phyloP scores from a whole-genome alignment of 2,888 invertebrate genomes.

The Athrips mouffetella region DNA sequence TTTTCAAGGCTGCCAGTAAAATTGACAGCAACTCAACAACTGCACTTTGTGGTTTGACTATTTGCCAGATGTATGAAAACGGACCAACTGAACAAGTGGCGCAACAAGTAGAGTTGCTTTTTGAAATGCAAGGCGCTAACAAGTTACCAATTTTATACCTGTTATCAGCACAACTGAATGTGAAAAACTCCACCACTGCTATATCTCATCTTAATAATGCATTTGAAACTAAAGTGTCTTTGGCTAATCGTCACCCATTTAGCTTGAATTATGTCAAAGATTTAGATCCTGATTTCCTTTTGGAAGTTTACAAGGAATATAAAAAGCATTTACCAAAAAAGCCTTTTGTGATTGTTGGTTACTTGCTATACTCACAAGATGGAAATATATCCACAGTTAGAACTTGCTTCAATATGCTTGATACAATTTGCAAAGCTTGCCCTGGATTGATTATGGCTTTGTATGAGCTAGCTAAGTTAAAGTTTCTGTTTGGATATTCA shows the following conservation, averaged over 20 bases:
- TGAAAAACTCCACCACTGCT: conserved; percentile 74
- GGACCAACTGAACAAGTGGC: conserved; percentile 85
- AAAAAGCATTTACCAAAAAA: conserved; percentile 85
- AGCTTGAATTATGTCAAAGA: conserved; percentile 85
- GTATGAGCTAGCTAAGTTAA: conserved; percentile 86
- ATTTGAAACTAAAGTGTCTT: conserved; percentile 65
- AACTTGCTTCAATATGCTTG: conserved; percentile 82
- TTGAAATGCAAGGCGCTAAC: conserved; percentile 85
- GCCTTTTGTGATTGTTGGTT: conserved; percentile 68
- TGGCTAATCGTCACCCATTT: conserved; percentile 78
- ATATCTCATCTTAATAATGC: conserved; percentile 81
- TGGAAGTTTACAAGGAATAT: conserved; percentile 87
- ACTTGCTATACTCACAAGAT: conserved; percentile 63
- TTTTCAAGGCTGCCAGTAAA: conserved; percentile 89
- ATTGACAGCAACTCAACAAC: conserved; percentile 89
- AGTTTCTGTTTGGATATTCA: conserved; percentile 88
- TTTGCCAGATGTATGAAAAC: conserved; percentile 87
- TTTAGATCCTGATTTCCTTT: conserved; percentile 91
- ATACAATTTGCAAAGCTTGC: conserved; percentile 85
- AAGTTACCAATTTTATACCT: conserved; percentile 83
- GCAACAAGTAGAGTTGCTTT: conserved; percentile 91
- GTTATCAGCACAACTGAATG: conserved; percentile 82
- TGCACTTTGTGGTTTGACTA: conserved; percentile 88
- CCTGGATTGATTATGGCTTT: conserved; percentile 86
- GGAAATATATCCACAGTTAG: conserved; percentile 68